Base-by-base conservation (phyloP, 2,888 invertebrate species). In the Sminthurides aquaticus region DNA sequence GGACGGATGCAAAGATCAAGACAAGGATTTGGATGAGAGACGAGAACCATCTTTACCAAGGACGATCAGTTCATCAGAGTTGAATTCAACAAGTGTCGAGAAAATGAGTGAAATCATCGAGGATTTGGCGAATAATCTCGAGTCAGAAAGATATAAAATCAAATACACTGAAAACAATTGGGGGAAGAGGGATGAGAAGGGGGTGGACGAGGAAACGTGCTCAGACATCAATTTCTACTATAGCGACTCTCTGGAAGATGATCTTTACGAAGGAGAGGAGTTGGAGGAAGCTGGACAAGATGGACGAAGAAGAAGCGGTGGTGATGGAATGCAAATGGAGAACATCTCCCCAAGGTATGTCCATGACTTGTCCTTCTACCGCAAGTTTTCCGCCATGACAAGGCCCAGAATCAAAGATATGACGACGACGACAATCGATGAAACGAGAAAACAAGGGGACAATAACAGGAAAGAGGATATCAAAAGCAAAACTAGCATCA, bases 21-120 rank as follows among this genome's bases (percentile, higher is more conserved):
- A 52, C 20, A 5, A 52, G 20, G 20, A 52, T 22, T 15, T 5
- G 20, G 52, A 52, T 52, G 22, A 15, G 52, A 52, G 5, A 8
- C 18, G 20, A 5, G 20, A 52, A 20, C 5, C 5, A 52, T 52
- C 22, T 52, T 20, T 20, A 52, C 22, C 52, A 52, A 52, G 52
- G 52, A 15, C 52, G 52, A 52, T 52, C 52, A 52, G 52, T 20
- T 52, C 52, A 22, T 52, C 52, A 52, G 52, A 52, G 18, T 43
- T 18, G 43, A 5, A 5, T 5, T 5, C 18, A 15, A 15, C 20
- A 52, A 34, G 43, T 34, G 15, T 34, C 43, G 52, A 52, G 20
- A 15, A 52, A 20, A 15, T 52, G 20, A 22, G 22, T 15, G 52
- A 52, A 52, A 52, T 52, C 52, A 52, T 5, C 20, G 11, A 52